Evolutionary conservation across 2,113 vertebrate species (phyloP), one percentile per base, ranked within the genome.

Genomic region (Tricholaema leucomelas): DNA sequence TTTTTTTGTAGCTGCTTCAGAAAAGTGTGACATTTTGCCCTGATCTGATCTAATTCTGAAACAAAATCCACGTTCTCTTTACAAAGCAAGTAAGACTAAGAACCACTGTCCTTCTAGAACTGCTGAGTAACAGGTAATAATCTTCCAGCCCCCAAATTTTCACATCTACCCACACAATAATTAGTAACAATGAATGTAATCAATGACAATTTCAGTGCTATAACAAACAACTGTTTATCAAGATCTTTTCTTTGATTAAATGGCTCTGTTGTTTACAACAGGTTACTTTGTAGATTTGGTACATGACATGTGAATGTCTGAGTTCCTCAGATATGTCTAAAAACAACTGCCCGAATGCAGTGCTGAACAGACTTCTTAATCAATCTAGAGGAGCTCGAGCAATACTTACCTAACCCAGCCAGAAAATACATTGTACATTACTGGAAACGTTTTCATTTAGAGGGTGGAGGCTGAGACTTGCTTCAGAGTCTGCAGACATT

Each of bases 351-450:
- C 11, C n/a, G 63, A 52, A 88, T 0, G 0, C 21, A 42, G 35
- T 0, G 3, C 54, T 54, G 67, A 74, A 9, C 13, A 65, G 48
- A 54, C 20, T 28, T 25, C 46, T 31, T 33, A 50, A 38, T 2
- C 61, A 12, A 24, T 63, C 18, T 17, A 66, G 33, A 54, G 91
- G n/a, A 91, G 15, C 40, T 77, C 48, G 65, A 42, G 28, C 86
- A 81, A 85, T 23, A 63, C 5, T 14, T 24, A 71, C 7, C 20
- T 24, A 71, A 79, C 9, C n/a, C 31, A 52, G 27, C 19, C 7
- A 75, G 14, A 83, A 46, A 64, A 54, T 2, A 54, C 3, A 3
- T 6, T 4, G 3, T 2, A 30, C 7, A 5, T 0, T 16, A 56
- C 11, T 18, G 8, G 9, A 31, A 79, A 58, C 13, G 30, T 6